These are phyloP conservation scores for Metaphire vulgaris DNA, from an alignment of 1,140 invertebrate genomes.

Conservation along the genomic window DNA sequence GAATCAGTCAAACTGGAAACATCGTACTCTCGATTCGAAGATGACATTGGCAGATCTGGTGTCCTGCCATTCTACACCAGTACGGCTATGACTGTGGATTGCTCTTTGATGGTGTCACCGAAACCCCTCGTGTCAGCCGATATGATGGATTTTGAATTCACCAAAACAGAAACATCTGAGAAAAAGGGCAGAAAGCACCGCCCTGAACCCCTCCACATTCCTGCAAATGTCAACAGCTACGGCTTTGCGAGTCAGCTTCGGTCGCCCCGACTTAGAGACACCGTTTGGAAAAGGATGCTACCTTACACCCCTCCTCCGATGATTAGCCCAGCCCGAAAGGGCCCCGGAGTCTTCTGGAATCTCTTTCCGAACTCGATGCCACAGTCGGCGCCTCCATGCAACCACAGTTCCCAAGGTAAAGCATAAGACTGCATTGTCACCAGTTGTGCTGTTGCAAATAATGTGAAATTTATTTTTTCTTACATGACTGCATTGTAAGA, in stretches of 20 bases:
- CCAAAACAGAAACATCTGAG: too few species aligned
- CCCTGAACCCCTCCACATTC: constrained; percentile 58
- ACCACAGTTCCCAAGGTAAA: not conserved
- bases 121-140: too few species aligned
- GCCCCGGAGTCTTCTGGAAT: not conserved
- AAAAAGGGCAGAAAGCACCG: constrained; percentile 57
- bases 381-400: not conserved
- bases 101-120: too few species aligned
- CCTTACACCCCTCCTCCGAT: not conserved
- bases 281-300: not conserved
- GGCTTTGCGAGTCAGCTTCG: constrained; percentile 29
- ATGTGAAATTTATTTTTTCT: too few species aligned
- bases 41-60: too few species aligned
- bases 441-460: not conserved
- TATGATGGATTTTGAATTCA: too few species aligned
- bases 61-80: too few species aligned
- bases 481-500: too few species aligned
- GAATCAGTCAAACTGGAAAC: too few species aligned
- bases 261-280: not conserved
- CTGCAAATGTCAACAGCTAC: constrained; percentile 54
- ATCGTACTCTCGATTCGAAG: too few species aligned
- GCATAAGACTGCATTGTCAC: too few species aligned
- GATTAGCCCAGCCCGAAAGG: not conserved
- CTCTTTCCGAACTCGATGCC: not conserved
- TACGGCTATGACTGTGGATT: too few species aligned